Evolutionary conservation across 1,140 invertebrate species (phyloP).

Genomic region (Alviniconcha marisindica): DNA sequence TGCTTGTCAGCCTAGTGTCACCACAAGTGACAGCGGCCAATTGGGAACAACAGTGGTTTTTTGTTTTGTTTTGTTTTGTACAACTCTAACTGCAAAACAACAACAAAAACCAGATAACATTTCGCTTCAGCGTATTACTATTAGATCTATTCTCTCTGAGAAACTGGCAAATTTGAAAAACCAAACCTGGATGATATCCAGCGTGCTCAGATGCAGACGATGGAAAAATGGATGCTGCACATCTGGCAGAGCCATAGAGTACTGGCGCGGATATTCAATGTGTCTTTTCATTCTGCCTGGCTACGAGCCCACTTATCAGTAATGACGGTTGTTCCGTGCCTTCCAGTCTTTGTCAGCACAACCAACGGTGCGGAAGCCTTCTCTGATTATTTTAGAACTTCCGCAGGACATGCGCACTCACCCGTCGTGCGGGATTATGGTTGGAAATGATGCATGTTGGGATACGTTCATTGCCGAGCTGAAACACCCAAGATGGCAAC

Average conservation of each 20-base stretch:
- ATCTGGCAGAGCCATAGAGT: conserved; percentile 61
- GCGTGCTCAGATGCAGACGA: conserved; percentile 53
- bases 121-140: too few relatives aligned
- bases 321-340: background rate
- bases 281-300: conserved; percentile 47
- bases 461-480: conserved; percentile 62
- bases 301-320: background rate
- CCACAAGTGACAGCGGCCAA: too few relatives aligned
- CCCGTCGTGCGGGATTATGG: conserved; percentile 51
- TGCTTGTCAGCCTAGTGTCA: too few relatives aligned
- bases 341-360: background rate
- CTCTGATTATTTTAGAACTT: conserved; percentile 33
- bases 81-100: too few relatives aligned
- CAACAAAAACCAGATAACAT: too few relatives aligned
- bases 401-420: conserved; percentile 52
- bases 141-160: too few relatives aligned
- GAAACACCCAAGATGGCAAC: conserved; percentile 74
- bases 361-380: background rate
- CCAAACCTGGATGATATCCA: conserved; percentile 62
- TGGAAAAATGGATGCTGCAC: conserved; percentile 68
- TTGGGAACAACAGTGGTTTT: too few relatives aligned
- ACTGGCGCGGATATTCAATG: conserved; percentile 52
- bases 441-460: conserved; percentile 55
- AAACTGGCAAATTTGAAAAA: too few relatives aligned
- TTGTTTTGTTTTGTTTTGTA: too few relatives aligned